Conservation (phyloP, 2,888 invertebrate species). For the Baronia brevicornis region DNA sequence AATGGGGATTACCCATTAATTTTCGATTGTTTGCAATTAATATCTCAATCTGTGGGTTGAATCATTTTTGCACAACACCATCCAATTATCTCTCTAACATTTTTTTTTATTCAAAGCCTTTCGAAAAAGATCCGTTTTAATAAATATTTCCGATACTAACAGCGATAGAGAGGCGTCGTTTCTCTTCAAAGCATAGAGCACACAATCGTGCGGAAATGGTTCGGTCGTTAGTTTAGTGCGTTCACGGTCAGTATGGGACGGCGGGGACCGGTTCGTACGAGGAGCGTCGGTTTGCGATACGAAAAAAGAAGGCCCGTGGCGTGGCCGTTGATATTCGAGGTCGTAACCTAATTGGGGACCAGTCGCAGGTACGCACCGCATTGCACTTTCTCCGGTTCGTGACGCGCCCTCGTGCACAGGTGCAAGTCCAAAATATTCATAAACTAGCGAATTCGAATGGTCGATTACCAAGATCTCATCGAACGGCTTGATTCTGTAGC, state of each 20-base stretch:
- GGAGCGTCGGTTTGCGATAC: slow-evolving; percentile 29
- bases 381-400: slow-evolving; percentile 71
- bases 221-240: slow-evolving; percentile 16
- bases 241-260: slow-evolving; percentile 22
- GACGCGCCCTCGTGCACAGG: slow-evolving; percentile 55
- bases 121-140: slow-evolving; percentile 2
- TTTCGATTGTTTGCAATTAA: too few species aligned
- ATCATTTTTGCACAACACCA: too few species aligned
- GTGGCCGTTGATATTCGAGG: slow-evolving; percentile 60
- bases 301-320: slow-evolving; percentile 51
- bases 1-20: too few species aligned
- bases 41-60: too few species aligned
- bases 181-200: slow-evolving; percentile 13
- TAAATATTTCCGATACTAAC: too few species aligned
- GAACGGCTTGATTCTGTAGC: too few species aligned
- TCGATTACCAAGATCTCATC: too few species aligned
- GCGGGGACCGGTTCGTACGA: slow-evolving; percentile 34
- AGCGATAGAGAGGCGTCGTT: too few species aligned
- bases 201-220: slow-evolving; percentile 15
- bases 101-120: too few species aligned
- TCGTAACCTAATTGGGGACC: slow-evolving; percentile 69
- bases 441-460: slow-evolving; percentile 35
- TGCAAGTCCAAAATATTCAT: slow-evolving; percentile 31
- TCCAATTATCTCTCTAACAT: too few species aligned
- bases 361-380: slow-evolving; percentile 59